Percentiles rank a stretch among this genome's conserved stretches.
Conservation (phyloP, 2,888 invertebrate species). For the Cheilosia scutellata region DNA sequence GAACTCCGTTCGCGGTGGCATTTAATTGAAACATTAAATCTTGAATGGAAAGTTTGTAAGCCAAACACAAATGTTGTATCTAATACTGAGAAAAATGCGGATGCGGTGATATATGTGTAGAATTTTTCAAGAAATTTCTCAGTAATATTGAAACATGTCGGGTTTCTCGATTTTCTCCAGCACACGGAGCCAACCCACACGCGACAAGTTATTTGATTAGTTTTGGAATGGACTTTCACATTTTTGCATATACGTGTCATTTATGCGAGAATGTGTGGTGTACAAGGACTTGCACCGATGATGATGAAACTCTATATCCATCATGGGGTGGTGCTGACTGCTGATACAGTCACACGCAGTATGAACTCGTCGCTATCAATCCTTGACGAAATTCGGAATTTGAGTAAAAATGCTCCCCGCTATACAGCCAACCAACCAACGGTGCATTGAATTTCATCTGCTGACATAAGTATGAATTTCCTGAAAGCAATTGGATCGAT, state of each 20-base stretch:
- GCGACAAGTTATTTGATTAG: constrained; percentile 23
- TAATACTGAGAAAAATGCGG: not conserved
- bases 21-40: constrained; percentile 4
- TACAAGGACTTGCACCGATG: not conserved
- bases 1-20: constrained; percentile 1
- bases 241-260: not conserved
- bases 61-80: not conserved
- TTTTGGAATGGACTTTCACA: constrained; percentile 11
- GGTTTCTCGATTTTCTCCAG: not conserved
- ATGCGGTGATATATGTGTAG: not conserved
- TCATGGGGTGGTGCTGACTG: not conserved
- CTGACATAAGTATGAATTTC: constrained; percentile 36
- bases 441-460: constrained; percentile 30
- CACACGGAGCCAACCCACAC: not conserved
- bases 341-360: not conserved
- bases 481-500: constrained; percentile 41
- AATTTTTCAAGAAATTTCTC: not conserved
- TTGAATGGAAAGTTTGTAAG: constrained; percentile 1
- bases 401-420: not conserved
- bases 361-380: not conserved
- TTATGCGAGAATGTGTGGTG: too few species aligned
- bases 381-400: not conserved
- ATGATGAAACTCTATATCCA: constrained; percentile 1
- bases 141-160: not conserved
- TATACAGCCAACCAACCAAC: not conserved